These are phyloP conservation scores for Cephus pygmeus DNA, from an alignment of 2,888 invertebrate species.

Conservation along the genomic window DNA sequence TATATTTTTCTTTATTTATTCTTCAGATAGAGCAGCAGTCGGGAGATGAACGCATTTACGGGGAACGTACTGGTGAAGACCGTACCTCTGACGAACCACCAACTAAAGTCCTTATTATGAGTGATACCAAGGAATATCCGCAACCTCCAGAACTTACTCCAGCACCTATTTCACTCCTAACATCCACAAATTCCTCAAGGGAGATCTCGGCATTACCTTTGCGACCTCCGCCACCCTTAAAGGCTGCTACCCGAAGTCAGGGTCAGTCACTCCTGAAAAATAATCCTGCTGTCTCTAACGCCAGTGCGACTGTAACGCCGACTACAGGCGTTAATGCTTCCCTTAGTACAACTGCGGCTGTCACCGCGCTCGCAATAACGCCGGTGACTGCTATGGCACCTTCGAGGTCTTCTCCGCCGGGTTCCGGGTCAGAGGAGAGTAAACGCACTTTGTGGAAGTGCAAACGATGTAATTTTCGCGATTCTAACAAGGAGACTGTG, in stretches of 20 bases:
- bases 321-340: background rate
- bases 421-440: constrained; percentile 66
- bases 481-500: constrained; percentile 74
- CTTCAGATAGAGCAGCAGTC: constrained; percentile 39
- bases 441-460: constrained; percentile 89
- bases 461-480: constrained; percentile 87
- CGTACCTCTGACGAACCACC: constrained; percentile 43
- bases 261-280: constrained; percentile 54
- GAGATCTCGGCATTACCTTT: constrained; percentile 41
- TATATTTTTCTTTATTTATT: constrained; percentile 8
- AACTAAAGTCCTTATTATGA: constrained; percentile 46
- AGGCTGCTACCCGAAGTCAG: constrained; percentile 67
- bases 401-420: constrained; percentile 18
- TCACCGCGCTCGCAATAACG: constrained; percentile 18
- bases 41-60: constrained; percentile 25
- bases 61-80: constrained; percentile 44
- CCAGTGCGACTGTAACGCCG: constrained; percentile 17
- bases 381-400: constrained; percentile 26
- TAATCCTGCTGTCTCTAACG: constrained; percentile 26
- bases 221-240: constrained; percentile 70
- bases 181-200: constrained; percentile 32
- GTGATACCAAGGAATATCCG: constrained; percentile 36
- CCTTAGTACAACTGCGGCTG: constrained; percentile 10
- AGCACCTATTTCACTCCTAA: constrained; percentile 33
- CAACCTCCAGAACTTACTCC: constrained; percentile 43